These are phyloP conservation scores for Eristalinus aeneus DNA, from an alignment of 2,888 invertebrate species.

Conservation along the genomic window DNA sequence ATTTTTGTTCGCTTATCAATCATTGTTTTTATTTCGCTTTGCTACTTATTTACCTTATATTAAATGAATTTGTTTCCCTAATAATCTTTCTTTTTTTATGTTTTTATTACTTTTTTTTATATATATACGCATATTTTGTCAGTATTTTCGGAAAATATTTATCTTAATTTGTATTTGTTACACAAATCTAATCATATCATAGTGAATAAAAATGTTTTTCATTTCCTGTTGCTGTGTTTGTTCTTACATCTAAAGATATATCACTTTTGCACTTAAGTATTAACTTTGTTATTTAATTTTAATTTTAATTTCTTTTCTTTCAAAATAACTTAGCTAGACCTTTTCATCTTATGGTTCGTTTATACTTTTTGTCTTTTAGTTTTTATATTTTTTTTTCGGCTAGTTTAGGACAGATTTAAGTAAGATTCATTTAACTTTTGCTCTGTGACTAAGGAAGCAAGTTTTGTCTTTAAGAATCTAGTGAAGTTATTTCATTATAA, in stretches of 20 bases:
- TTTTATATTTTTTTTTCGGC: conserved; percentile 7
- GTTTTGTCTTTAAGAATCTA: conserved; percentile 22
- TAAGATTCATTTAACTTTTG: conserved; percentile 39
- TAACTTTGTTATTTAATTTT: conserved; percentile 33
- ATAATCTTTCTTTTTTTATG: conserved; percentile 19
- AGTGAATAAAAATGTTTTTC: conserved; percentile 63
- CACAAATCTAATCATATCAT: conserved; percentile 40
- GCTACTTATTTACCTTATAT: conserved; percentile 48
- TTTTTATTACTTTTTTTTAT: conserved; percentile 41
- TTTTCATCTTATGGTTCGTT: not conserved
- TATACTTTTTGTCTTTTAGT: conserved; percentile 5
- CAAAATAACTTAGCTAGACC: conserved; percentile 20
- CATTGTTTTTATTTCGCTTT: conserved; percentile 59
- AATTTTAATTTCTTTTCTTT: conserved; percentile 25
- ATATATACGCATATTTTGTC: conserved; percentile 64
- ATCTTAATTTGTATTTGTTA: conserved; percentile 26
- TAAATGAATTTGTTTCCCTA: conserved; percentile 69
- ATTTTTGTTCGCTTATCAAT: conserved; percentile 19
- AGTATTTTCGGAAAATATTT: conserved; percentile 65
- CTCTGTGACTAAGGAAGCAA: conserved; percentile 59
- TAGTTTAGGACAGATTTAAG: conserved; percentile 52
- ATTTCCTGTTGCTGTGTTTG: conserved; percentile 41
- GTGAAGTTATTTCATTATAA: conserved; percentile 12
- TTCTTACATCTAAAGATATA: conserved; percentile 67
- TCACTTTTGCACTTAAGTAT: conserved; percentile 70